These are phyloP conservation scores for Xenopus laevis DNA, from an alignment of 2,113 vertebrate genomes.

Conservation along the genomic window DNA sequence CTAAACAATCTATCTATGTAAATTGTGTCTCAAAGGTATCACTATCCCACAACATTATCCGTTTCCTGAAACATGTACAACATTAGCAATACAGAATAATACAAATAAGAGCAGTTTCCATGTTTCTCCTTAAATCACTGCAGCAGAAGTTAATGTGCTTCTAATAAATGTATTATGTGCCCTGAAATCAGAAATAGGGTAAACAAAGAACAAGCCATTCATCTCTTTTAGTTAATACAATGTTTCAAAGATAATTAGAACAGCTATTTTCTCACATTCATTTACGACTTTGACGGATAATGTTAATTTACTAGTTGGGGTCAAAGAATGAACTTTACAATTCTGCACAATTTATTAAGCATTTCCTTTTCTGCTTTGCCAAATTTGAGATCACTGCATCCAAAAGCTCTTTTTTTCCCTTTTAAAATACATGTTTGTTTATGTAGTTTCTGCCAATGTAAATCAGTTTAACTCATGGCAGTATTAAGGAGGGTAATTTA, in stretches of 20 bases:
- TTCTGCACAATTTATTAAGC: constrained; percentile 58
- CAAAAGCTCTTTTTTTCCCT: constrained; percentile 50
- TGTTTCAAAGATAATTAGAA: constrained; percentile 44
- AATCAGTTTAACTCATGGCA: constrained; percentile 61
- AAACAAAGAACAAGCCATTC: background rate
- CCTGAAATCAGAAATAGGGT: constrained; percentile 7
- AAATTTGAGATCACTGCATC: constrained; percentile 53
- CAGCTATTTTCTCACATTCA: constrained; percentile 46
- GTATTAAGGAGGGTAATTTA: constrained; percentile 46
- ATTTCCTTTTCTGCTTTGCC: constrained; percentile 60
- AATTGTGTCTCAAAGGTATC: no score
- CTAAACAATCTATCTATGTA: no score
- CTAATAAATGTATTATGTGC: background rate
- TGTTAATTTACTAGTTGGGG: constrained; percentile 42
- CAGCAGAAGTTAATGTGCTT: background rate
- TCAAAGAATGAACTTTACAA: constrained; percentile 38
- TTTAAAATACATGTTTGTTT: constrained; percentile 58
- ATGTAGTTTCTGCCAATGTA: constrained; percentile 64
- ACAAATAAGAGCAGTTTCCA: no score
- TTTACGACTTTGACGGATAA: constrained; percentile 51
- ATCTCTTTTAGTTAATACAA: constrained; percentile 17
- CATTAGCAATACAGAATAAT: no score
- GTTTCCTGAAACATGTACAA: no score
- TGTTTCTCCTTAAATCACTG: no score
- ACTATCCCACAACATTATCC: no score